Base-by-base conservation (phyloP, 2,113 vertebrate genomes). In the Notothenia coriiceps region DNA sequence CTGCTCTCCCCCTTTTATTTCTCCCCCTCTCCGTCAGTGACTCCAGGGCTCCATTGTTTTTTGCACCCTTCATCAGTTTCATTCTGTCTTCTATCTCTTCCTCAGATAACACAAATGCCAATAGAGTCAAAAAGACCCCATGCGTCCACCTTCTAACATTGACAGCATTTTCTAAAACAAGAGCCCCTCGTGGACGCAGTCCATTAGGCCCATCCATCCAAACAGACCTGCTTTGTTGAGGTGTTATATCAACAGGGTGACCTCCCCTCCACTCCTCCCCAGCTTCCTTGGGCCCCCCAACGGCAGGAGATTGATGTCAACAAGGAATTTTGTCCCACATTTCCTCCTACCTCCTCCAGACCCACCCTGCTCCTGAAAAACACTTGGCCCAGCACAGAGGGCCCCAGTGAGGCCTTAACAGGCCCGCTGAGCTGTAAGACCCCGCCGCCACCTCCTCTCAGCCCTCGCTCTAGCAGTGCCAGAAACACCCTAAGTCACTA, bases 291-390 rank as follows among this genome's bases (percentile, higher is more conserved):
- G 89, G 90, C 92, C 92, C 88, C 91, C 92, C 94, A 92, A 94
- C 67, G 82, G 91, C 93, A 95, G 92, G 93, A 94, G 93, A 94
- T 93, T 94, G 93, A 93, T 94, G 94, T 94, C 93, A 95, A 93
- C 88, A 88, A 93, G 91, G 92, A 94, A 94, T 94, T 94, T 83
- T 89, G 90, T 90, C 92, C 93, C 90, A 92, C 72, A 84, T 92
- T 93, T 93, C 90, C 91, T 87, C 88, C 87, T 67, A 74, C 86
- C 90, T 89, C 89, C 80, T 87, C 78, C 88, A 90, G 91, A 93
- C 88, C 88, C 87, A 80, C 80, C 82, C 89, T 63, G 82, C 85
- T 79, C 68, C 88, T 76, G 86, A 85, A 91, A 94, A 94, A 94
- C 89, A 91, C 91, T 92, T 84, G 92, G 87, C 83, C 81, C 79